Evolutionary conservation across 2,113 vertebrate species (phyloP).

Genomic region (Hylia prasina): DNA sequence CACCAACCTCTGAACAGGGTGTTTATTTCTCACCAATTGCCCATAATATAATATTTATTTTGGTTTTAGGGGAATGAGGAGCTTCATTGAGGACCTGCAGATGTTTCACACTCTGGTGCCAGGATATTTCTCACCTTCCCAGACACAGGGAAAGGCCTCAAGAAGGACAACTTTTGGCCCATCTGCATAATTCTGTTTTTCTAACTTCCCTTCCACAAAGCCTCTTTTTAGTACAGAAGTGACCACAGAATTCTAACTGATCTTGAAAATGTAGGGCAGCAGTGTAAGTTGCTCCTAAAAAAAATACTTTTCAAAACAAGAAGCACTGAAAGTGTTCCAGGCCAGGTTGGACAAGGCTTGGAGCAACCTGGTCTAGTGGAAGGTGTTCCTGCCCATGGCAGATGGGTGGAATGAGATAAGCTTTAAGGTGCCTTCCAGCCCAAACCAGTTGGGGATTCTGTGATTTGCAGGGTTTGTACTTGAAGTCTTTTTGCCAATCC

Average conservation of each 20-base stretch:
- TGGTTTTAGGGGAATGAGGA: background rate
- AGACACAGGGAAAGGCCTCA: background rate
- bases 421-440: background rate
- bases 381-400: background rate
- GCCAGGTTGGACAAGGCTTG: background rate
- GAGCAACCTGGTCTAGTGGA: background rate
- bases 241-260: background rate
- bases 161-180: background rate
- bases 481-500: background rate
- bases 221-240: background rate
- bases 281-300: background rate
- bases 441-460: background rate
- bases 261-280: background rate
- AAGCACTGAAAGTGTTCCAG: background rate
- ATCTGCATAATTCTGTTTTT: background rate
- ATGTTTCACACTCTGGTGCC: background rate
- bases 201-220: background rate
- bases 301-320: background rate
- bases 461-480: background rate
- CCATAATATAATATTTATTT: background rate
- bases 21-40: background rate
- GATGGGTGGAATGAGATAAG: background rate
- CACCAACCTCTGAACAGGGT: background rate
- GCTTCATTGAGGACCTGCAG: constrained; percentile 2
- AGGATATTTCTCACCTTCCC: constrained; percentile 19